Conservation (phyloP, 2,888 invertebrate genomes). For the Lasioglossum zephyrum region DNA sequence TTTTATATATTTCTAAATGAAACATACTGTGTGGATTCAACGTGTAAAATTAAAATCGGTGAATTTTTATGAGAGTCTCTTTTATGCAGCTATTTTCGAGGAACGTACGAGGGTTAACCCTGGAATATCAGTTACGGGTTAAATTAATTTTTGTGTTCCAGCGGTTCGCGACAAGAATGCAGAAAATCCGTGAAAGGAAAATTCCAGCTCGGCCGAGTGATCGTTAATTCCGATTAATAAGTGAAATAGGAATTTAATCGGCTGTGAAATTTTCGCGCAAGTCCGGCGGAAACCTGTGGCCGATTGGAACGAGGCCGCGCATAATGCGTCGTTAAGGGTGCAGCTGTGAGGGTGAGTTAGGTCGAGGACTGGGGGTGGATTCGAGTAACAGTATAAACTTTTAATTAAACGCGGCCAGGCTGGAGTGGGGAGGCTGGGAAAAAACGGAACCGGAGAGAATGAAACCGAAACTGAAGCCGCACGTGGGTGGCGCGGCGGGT, state of each 20-base stretch:
- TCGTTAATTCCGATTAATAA: neutral
- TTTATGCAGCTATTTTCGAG: no score
- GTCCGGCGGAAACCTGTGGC: neutral
- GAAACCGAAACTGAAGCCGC: neutral
- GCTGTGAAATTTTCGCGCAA: neutral
- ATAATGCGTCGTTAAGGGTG: constrained; percentile 30
- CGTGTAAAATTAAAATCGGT: no score
- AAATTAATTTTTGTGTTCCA: neutral
- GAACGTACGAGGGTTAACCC: no score
- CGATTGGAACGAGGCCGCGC: constrained; percentile 20
- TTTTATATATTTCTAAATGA: no score
- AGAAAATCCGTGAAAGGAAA: neutral
- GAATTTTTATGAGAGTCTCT: no score
- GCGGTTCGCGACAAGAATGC: neutral
- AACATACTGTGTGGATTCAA: no score
- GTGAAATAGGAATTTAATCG: neutral
- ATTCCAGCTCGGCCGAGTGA: neutral
- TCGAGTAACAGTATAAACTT: constrained; percentile 31
- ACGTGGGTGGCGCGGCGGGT: neutral
- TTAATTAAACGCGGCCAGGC: constrained; percentile 29
- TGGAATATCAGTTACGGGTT: no score
- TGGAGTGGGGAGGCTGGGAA: neutral
- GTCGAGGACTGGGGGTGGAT: neutral
- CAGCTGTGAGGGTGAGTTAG: neutral
- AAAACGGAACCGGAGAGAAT: constrained; percentile 3